Evolutionary conservation across 2,888 invertebrate species (phyloP).

Genomic region (Cataglyphis albicans): DNA sequence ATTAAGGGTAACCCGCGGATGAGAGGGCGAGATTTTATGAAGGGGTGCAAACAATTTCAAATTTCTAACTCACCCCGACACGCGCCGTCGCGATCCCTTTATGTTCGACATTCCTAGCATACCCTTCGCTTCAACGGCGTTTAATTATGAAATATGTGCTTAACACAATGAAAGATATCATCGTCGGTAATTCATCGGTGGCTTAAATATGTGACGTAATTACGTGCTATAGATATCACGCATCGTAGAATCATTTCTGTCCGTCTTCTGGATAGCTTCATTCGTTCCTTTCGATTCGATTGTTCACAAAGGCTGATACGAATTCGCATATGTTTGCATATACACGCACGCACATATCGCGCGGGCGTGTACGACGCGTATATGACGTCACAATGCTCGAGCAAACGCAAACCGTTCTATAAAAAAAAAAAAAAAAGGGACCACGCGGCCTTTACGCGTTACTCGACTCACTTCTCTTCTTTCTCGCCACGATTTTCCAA

Average conservation of each 20-base stretch:
- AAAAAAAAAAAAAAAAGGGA: constrained; percentile 46
- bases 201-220: constrained; percentile 60
- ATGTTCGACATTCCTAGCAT: constrained; percentile 72
- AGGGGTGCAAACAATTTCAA: constrained; percentile 74
- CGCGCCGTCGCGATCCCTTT: constrained; percentile 67
- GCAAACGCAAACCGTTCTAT: constrained; percentile 41
- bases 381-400: constrained; percentile 37
- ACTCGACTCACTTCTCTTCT: constrained; percentile 36
- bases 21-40: constrained; percentile 65
- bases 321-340: constrained; percentile 36
- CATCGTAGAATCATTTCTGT: not conserved
- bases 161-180: constrained; percentile 69
- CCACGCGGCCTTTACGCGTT: constrained; percentile 43
- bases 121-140: constrained; percentile 65
- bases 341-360: not conserved
- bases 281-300: constrained; percentile 28
- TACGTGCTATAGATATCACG: constrained; percentile 35
- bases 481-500: constrained; percentile 12
- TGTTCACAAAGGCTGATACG: constrained; percentile 26
- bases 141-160: constrained; percentile 76
- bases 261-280: constrained; percentile 27
- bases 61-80: constrained; percentile 68
- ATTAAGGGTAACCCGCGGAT: constrained; percentile 57
- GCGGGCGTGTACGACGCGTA: no score
- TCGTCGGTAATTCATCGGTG: constrained; percentile 67